Percentiles rank a stretch among this genome's conserved stretches.
These are phyloP conservation scores for Nyctereutes procyonoides DNA, from an alignment of 2,113 vertebrate species.

Conservation along the genomic window DNA sequence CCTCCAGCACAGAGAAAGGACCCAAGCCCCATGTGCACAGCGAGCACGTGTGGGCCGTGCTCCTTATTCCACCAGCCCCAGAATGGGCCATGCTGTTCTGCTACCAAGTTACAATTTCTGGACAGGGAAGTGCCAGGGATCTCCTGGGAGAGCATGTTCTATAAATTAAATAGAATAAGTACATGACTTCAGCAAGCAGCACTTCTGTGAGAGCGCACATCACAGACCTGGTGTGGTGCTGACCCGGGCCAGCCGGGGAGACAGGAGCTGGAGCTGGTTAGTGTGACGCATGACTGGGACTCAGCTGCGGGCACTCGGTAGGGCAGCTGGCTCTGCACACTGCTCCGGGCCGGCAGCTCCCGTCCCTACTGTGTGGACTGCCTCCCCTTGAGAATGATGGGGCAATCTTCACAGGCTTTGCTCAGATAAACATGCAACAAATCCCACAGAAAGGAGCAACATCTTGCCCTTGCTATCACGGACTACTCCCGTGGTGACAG, in stretches of 20 bases:
- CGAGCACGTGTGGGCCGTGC: too few species aligned
- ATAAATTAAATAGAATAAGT: constrained; percentile 54
- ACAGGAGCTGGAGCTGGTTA: background rate
- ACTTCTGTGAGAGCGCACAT: background rate
- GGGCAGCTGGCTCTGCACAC: too few species aligned
- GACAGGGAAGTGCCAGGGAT: background rate
- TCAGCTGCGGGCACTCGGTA: accelerated
- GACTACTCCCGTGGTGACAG: background rate
- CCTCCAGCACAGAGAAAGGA: background rate
- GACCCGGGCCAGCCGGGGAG: background rate
- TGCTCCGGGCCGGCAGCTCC: background rate
- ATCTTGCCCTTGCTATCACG: background rate
- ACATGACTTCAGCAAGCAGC: background rate
- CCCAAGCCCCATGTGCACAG: background rate
- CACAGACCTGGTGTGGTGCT: background rate
- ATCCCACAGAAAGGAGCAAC: background rate
- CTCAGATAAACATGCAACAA: background rate
- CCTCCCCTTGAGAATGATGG: background rate
- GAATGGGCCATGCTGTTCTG: background rate
- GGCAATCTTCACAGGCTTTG: background rate
- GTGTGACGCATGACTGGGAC: background rate
- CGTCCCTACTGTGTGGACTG: background rate
- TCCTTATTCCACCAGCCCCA: background rate
- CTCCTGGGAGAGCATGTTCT: constrained; percentile 56
- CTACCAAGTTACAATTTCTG: background rate